A percentile compares a stretch with the other conserved stretches of the same genome.
These are phyloP conservation scores for Epinephelus moara DNA, from an alignment of 2,113 vertebrate genomes.

Conservation along the genomic window DNA sequence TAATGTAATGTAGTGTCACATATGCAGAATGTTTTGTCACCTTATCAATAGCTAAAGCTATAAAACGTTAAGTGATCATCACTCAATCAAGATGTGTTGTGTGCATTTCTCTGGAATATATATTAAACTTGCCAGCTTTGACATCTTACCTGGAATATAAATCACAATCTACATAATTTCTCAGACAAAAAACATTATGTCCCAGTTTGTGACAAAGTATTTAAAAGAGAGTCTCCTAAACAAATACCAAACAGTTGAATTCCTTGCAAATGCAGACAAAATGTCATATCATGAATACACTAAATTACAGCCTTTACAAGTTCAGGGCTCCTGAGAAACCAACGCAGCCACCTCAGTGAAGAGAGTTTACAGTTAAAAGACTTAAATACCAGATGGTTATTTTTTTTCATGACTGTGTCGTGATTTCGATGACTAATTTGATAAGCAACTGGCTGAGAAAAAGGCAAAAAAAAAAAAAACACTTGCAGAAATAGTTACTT, in stretches of 20 bases:
- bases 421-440: constrained; percentile 7
- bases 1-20: neutral
- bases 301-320: neutral
- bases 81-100: neutral
- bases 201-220: neutral
- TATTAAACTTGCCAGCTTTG: neutral
- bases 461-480: neutral
- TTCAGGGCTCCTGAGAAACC: neutral
- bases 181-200: neutral
- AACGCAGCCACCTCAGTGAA: neutral
- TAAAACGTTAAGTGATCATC: neutral
- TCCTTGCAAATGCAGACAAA: neutral
- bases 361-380: neutral
- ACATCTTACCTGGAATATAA: neutral
- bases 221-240: neutral
- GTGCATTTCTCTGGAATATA: neutral
- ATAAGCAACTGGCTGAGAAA: neutral
- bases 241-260: neutral
- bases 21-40: neutral
- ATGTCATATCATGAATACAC: neutral
- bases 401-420: neutral
- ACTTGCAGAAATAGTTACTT: constrained; percentile 6
- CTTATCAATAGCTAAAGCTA: neutral
- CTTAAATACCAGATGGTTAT: neutral
- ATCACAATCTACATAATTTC: neutral